Base-by-base conservation (phyloP, 2,888 invertebrate genomes). In the Eupeodes latifasciatus region DNA sequence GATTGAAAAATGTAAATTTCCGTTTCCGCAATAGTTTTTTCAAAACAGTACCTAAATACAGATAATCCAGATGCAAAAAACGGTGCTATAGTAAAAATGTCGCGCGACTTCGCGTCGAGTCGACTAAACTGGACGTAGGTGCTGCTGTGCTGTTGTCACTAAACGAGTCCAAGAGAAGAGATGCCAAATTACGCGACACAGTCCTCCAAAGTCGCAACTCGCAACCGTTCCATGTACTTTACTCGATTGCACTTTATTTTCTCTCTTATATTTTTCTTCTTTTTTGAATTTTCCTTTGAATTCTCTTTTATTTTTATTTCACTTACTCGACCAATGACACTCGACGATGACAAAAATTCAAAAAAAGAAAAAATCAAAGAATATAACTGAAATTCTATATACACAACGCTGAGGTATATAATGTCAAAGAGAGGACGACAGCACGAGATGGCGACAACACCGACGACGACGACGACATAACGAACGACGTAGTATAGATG, bases 241-340 rank as follows among this genome's bases (percentile, higher is more conserved):
- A 61, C 81, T 81, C 55, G 67, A 74, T 75, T 75, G 66, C 69
- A 71, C 55, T 71, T 57, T 69, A 72, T 72, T 62, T 66, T 66
- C 66, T 74, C 72, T 72, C 34, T 59, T 49, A 9, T 14, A 14
- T 47, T 51, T 72, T 55, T 27, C 44, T 59, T 14, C 59, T 59
- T 59, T 59, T 59, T 72, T 57, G 27, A 66, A n/a, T n/a, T n/a
- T 57, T 5, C 36, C 51, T 78, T 66, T 71, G 34, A 55, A 76
- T 71, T 77, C 69, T 71, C 49, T 51, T 47, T 53, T 64, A 51
- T 75, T 62, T 66, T 81, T 74, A 72, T 74, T 84, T 75, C 69
- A 81, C 82, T 85, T 90, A 83, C 86, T 91, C 92, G 92, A 92
- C 93, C 93, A 93, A 93, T 93, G 93, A 93, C 93, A 93, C 93